A percentile compares a stretch with the other conserved stretches of the same genome.
Evolutionary conservation across 2,888 invertebrate genomes (phyloP).

Genomic region (Gryllus longicercus): DNA sequence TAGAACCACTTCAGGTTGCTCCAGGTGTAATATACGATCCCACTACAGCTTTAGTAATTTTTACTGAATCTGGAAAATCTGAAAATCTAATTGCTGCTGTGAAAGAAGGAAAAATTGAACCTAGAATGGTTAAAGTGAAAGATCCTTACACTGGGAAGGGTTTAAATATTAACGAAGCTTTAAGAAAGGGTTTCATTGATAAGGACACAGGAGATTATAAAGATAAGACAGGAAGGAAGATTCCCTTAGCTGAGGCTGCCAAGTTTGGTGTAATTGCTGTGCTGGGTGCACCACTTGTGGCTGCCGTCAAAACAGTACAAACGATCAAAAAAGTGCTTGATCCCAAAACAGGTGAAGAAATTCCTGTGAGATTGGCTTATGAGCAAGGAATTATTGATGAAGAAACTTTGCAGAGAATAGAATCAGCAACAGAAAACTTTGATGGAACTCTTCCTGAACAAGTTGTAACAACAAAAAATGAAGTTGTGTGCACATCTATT

Average conservation of each 20-base stretch:
- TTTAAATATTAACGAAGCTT: constrained; percentile 70
- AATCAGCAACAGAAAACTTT: constrained; percentile 29
- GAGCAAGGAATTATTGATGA: constrained; percentile 67
- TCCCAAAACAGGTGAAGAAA: constrained; percentile 74
- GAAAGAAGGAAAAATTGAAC: constrained; percentile 67
- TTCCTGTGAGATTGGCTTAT: constrained; percentile 77
- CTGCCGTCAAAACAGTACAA: constrained; percentile 65
- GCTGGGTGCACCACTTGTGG: constrained; percentile 69
- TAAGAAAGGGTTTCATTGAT: constrained; percentile 71
- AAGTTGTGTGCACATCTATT: constrained; percentile 39
- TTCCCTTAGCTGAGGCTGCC: constrained; percentile 69
- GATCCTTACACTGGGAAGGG: constrained; percentile 67
- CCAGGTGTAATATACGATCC: constrained; percentile 77
- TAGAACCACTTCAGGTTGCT: constrained; percentile 69
- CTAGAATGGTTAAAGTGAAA: constrained; percentile 63
- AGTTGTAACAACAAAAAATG: constrained; percentile 39
- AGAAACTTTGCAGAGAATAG: constrained; percentile 27
- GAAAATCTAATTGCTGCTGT: constrained; percentile 73
- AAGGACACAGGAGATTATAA: constrained; percentile 65
- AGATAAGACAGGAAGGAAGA: constrained; percentile 61
- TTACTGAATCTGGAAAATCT: constrained; percentile 66
- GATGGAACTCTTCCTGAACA: constrained; percentile 35
- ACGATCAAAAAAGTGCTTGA: constrained; percentile 57
- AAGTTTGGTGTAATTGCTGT: constrained; percentile 74
- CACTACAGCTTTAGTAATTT: constrained; percentile 68